Evolutionary conservation across 1,140 invertebrate species (phyloP), one percentile per base, ranked within the genome.

Genomic region (Calephelis nemesis): DNA sequence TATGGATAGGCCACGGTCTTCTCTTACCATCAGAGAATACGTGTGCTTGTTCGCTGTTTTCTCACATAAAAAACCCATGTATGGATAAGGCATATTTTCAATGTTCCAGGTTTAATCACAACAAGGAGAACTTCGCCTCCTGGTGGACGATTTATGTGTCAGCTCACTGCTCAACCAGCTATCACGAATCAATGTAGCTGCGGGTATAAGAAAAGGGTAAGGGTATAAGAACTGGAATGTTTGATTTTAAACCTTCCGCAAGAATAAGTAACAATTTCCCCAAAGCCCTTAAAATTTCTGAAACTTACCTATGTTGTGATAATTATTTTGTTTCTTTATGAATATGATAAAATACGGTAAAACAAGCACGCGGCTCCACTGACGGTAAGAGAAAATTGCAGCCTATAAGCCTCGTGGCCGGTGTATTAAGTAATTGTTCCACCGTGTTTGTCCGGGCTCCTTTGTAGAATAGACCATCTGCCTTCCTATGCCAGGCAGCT

Each of bases 131-230:
- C 8, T 9, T 71, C 68, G 30, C 87, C 86, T n/a, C 11, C 62
- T 0, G 93, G 93, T 13, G 93, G 93, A 1, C 72, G 79, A 30
- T 94, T 94, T 71, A 62, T 80, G 0, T 95, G 94, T 72, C 66
- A 78, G 4, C 19, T 94, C 9, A 78, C 78, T 5, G 78, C 93
- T 0, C 74, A 92, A 47, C 67, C 76, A 4, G 68, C 69, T 1
- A 50, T 68, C 0, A 52, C 15, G 50, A 15, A 30, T 70, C 12
- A 12, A 67, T 94, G 94, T 70, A 79, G 77, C 62, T 95, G 94
- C 73, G 94, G 94, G 10, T 92, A 92, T 82, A 94, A 89, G 71
- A 93, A 93, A 77, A 79, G 83, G 66, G 94, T 94, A 84, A n/a
- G n/a, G n/a, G n/a, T n/a, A n/a, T n/a, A n/a, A 78, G 83, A 70